Conservation (phyloP, 1,140 invertebrate species). For the Caenorhabditis tropicalis region DNA sequence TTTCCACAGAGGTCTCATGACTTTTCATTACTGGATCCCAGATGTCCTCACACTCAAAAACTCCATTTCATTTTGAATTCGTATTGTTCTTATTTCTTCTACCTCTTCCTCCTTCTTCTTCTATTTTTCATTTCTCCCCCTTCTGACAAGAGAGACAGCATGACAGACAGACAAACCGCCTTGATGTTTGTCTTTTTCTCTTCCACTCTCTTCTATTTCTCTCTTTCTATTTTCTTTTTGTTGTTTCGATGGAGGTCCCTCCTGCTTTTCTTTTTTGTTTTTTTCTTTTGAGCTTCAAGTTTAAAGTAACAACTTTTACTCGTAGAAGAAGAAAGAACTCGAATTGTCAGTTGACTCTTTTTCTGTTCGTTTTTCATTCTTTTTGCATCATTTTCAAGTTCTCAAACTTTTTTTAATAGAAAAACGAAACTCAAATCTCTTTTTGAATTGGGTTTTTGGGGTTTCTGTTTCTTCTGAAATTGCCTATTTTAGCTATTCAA, state of each 20-base stretch:
- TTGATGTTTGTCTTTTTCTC: constrained; percentile 23
- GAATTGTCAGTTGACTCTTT: background rate
- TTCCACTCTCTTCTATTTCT: background rate
- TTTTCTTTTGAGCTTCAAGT: constrained; percentile 6
- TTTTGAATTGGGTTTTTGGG: no score
- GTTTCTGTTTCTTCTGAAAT: no score
- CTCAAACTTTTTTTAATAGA: background rate
- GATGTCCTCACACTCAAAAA: background rate
- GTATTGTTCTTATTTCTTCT: background rate
- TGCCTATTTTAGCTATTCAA: no score
- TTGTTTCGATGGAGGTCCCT: background rate
- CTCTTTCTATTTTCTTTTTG: background rate
- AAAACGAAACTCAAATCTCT: background rate
- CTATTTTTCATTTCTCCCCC: background rate
- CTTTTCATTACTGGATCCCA: no score
- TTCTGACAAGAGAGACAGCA: background rate
- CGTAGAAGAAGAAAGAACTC: background rate
- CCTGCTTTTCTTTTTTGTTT: background rate
- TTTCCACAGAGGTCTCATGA: no score
- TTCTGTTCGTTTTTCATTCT: background rate
- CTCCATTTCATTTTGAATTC: background rate
- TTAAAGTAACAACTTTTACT: background rate
- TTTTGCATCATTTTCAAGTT: background rate
- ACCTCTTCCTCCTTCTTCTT: background rate
- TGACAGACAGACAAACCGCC: background rate